These are phyloP conservation scores for Drosophila atripex DNA, from an alignment of 2,888 invertebrate genomes.

Conservation along the genomic window DNA sequence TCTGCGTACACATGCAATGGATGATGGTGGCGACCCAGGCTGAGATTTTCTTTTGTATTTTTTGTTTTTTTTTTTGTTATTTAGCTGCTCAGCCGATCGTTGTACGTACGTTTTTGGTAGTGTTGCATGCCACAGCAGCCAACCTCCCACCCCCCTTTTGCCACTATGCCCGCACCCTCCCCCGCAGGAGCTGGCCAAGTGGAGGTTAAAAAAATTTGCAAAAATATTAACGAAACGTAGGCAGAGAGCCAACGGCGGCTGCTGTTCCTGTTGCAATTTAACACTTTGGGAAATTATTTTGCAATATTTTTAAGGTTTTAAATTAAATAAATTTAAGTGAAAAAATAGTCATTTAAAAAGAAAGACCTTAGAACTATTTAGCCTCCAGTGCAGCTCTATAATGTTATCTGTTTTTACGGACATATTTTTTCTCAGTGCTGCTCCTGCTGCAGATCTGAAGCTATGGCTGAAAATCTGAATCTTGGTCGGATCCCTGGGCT, in stretches of 20 bases:
- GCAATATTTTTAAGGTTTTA: background rate
- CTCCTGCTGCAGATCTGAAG: slow-evolving; percentile 38
- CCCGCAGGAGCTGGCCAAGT: slow-evolving; percentile 69
- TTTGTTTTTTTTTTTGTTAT: slow-evolving; percentile 5
- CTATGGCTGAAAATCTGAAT: slow-evolving; percentile 27
- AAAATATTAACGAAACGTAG: slow-evolving; percentile 78
- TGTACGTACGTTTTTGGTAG: slow-evolving; percentile 53
- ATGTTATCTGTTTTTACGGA: fast-evolving
- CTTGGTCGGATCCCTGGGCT: slow-evolving; percentile 39
- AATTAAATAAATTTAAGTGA: background rate
- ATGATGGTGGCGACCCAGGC: slow-evolving; percentile 44
- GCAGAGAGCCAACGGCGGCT: slow-evolving; percentile 59
- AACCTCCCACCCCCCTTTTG: slow-evolving; percentile 15
- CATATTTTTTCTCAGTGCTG: slow-evolving; percentile 5
- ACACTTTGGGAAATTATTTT: background rate
- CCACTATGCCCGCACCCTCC: slow-evolving; percentile 27
- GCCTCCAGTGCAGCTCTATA: no score
- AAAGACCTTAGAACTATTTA: background rate
- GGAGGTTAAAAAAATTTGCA: slow-evolving; percentile 78
- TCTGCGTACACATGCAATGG: slow-evolving; percentile 66
- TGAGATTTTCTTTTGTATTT: slow-evolving; percentile 33
- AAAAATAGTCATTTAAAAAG: background rate
- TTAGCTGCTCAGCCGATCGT: slow-evolving; percentile 35
- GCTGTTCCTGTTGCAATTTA: slow-evolving; percentile 40
- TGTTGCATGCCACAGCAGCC: slow-evolving; percentile 45